Conservation (phyloP, 2,113 vertebrate genomes). For the Hyla sarda region DNA sequence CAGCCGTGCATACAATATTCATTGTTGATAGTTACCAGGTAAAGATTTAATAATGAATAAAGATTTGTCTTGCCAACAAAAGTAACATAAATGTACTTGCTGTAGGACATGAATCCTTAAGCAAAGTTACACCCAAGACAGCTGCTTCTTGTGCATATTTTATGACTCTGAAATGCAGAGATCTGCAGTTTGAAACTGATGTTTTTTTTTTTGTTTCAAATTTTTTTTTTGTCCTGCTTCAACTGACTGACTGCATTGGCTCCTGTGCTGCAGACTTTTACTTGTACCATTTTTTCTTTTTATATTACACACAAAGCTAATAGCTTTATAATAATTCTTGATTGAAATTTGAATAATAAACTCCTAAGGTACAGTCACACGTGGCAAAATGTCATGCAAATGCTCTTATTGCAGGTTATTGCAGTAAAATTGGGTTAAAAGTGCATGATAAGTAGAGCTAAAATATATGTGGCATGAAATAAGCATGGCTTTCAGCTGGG, state of each 20-base stretch:
- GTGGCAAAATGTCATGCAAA: background rate
- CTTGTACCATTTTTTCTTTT: background rate
- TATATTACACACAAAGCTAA: background rate
- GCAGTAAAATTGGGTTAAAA: background rate
- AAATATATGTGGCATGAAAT: no score
- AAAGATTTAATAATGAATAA: conserved; percentile 26
- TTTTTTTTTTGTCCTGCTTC: background rate
- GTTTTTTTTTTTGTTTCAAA: background rate
- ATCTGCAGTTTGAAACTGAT: background rate
- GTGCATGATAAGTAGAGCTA: no score
- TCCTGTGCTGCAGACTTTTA: background rate
- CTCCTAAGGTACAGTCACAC: no score
- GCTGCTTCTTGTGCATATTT: conserved; percentile 20
- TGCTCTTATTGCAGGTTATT: background rate
- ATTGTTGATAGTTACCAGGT: conserved; percentile 2
- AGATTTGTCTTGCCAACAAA: background rate
- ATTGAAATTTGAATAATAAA: background rate
- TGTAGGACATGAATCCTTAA: conserved; percentile 17
- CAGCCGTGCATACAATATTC: conserved; percentile 1
- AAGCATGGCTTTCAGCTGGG: no score
- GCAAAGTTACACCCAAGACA: conserved; percentile 9
- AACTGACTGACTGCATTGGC: background rate
- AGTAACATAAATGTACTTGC: background rate
- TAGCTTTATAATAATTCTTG: no score
- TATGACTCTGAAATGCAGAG: background rate